phyloP scores from a whole-genome alignment of 2,888 invertebrate genomes.

The Myopa tessellatipennis region DNA sequence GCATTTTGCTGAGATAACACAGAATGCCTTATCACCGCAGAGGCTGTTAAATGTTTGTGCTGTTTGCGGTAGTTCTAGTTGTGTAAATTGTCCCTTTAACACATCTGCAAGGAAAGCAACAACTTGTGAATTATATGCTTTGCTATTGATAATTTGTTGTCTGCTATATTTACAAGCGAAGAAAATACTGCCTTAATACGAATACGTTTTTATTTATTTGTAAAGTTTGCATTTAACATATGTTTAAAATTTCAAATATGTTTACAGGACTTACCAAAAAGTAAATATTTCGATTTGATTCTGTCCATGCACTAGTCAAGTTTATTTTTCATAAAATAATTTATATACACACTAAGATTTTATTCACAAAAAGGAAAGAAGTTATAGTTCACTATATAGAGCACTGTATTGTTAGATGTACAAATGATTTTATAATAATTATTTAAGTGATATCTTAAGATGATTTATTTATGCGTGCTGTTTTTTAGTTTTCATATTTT shows the following conservation, averaged over 20 bases:
- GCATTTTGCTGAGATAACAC: conserved; percentile 88
- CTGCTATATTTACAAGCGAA: neutral
- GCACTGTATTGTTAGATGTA: neutral
- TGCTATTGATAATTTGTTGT: neutral
- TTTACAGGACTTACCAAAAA: neutral
- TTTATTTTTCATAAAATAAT: neutral
- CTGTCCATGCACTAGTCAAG: conserved; percentile 13
- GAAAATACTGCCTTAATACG: neutral
- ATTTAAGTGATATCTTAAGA: too few relatives aligned
- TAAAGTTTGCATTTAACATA: neutral
- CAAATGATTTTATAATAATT: neutral
- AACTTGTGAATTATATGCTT: neutral
- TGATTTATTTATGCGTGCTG: too few relatives aligned
- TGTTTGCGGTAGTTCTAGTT: conserved; percentile 91
- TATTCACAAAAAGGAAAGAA: neutral
- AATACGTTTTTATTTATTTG: neutral
- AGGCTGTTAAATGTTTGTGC: conserved; percentile 88
- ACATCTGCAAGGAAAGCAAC: conserved; percentile 57
- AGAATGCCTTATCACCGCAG: conserved; percentile 79
- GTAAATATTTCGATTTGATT: conserved; percentile 56
- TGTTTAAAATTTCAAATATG: neutral
- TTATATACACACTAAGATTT: neutral
- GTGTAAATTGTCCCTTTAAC: conserved; percentile 87
- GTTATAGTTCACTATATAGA: neutral
- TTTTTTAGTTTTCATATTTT: too few relatives aligned